Evolutionary conservation across 2,797 vertebrate species (phyloP), one percentile per base, ranked within the genome.

Genomic region (Danio albolineatus): DNA sequence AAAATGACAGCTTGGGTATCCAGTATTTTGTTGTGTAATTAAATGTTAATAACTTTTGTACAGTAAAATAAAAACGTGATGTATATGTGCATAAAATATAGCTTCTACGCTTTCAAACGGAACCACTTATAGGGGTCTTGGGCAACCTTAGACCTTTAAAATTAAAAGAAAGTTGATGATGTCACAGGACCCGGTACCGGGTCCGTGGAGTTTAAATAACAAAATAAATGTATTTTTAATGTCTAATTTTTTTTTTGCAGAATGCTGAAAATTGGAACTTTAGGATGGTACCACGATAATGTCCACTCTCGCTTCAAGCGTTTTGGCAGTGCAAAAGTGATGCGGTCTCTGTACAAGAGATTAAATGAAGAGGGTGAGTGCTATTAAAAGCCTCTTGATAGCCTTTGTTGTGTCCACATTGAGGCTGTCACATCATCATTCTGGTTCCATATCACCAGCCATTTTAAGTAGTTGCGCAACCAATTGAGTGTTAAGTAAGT

Each of bases 301-400:
- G 88, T 99, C 49, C 90, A 92, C 0, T 93, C 96, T 83, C 96
- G 96, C 14, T 99, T 99, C 89, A 98, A 96, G 82, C 92, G 92
- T 3, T 98, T 98, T 6, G 98, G 98, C 67, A 98, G 97, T 0
- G 97, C 96, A 80, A 97, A 98, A 62, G 97, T 99, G 79, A 95
- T 98, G 92, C 95, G 92, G 73, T 98, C 95, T 4, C 94, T 99
- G 64, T 94, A 88, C 5, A 95, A 95, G 86, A 92, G 98, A 86
- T 92, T 96, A 88, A 95, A 91, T 2, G 91, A 90, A 0, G 92
- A 92, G 14, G 93, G 95, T 95, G 83, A 85, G 91, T 83, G 60
- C 80, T 72, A 82, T 80, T 67, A 59, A 73, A 76, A 85, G 54
- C 43, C 4, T 59, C 2, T 41, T 78, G 73, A 85, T 83, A 85